Evolutionary conservation across 2,113 vertebrate genomes (phyloP), one percentile per base, ranked within the genome.

Genomic region (Myanophis thanlyinensis): DNA sequence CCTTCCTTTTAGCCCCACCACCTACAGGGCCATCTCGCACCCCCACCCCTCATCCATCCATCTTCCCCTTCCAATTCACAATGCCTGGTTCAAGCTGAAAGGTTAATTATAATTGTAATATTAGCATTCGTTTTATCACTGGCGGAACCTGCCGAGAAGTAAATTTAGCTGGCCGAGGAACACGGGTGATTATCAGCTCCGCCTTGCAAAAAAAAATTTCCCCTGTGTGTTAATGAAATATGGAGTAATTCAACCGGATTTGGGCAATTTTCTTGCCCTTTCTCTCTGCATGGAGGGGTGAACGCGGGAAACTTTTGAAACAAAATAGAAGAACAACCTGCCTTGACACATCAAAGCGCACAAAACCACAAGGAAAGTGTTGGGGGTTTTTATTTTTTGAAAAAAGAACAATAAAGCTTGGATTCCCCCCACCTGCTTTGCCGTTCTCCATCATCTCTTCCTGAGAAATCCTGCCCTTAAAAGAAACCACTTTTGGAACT

Each of bases 41-140:
- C 8, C 10, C 49, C 80, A 1, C n/a, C 91, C 44, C 52, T n/a
- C n/a, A n/a, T n/a, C n/a, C n/a, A n/a, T 23, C 84, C 0, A 53
- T 27, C 67, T 94, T 44, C 87, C 13, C 86, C 80, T 88, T 44
- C 62, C 51, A 52, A 93, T 89, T 27, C 92, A 88, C 93, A 86
- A 89, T 84, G 92, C 90, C 87, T 80, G 89, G 93, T 94, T 96
- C 89, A 94, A 93, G 93, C 96, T 94, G 93, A 96, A 92, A 95
- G 93, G 96, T 96, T 96, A 96, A 96, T 96, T 96, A 93, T 93
- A 92, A 95, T 93, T 86, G 93, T 59, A 93, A 94, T 94, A 93
- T 93, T 94, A 25, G 89, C 73, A 84, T 96, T 95, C 93, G 54
- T 96, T 97, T 96, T 95, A 94, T 91, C 94, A 90, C 90, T 92